Conservation (phyloP, 2,888 invertebrate species). For the Rapana venosa region DNA sequence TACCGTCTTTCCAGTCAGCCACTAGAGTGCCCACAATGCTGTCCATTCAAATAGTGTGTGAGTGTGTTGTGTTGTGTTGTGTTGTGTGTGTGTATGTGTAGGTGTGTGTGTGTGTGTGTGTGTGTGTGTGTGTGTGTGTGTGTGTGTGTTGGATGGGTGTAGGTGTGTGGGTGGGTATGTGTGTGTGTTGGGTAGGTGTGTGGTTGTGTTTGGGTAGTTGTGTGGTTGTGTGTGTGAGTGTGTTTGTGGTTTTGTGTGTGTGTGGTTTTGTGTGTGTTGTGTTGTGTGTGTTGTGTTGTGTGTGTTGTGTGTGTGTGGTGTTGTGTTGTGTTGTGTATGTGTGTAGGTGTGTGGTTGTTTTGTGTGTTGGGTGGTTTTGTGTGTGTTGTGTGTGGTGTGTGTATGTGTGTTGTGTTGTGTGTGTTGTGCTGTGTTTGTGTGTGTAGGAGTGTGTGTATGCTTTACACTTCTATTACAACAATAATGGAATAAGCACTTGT, state of each 20-base stretch:
- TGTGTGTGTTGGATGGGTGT: too few relatives aligned
- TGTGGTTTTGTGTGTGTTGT: neutral
- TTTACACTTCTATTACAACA: too few relatives aligned
- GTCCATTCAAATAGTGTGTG: too few relatives aligned
- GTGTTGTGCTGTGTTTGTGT: neutral
- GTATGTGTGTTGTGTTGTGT: neutral
- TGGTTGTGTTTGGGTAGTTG: neutral
- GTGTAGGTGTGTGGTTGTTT: neutral
- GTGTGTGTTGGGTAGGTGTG: neutral
- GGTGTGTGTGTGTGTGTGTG: slow-evolving; percentile 24
- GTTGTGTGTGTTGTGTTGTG: neutral
- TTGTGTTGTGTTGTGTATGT: neutral
- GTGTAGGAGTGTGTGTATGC: neutral
- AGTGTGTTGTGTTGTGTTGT: slow-evolving; percentile 4
- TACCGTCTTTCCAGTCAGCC: too few relatives aligned
- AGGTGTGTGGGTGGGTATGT: too few relatives aligned
- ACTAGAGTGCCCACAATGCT: too few relatives aligned
- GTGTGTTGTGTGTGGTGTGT: neutral
- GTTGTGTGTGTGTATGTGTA: slow-evolving; percentile 5
- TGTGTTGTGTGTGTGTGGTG: neutral
- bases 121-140: slow-evolving; percentile 21
- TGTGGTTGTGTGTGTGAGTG: neutral
- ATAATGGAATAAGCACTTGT: too few relatives aligned
- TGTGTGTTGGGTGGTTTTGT: neutral
- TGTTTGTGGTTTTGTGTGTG: neutral